phyloP scores from a whole-genome alignment of 2,113 vertebrate genomes.

The Nicator chloris region DNA sequence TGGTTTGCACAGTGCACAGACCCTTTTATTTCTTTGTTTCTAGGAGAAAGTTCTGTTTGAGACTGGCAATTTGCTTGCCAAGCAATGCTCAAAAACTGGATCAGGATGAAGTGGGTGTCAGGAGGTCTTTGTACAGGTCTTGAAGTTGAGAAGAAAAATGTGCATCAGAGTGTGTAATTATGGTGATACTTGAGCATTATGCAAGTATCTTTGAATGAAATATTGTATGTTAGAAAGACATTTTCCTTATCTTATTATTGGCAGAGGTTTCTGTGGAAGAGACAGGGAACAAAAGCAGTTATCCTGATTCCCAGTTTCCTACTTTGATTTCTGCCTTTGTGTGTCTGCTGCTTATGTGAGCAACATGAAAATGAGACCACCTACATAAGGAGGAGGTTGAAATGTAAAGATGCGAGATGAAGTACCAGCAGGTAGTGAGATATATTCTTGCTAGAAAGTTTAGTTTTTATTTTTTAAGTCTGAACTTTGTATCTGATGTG shows the following conservation, averaged over 20 bases:
- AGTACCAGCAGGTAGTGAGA: background rate
- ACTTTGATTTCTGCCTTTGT: background rate
- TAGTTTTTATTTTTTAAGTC: background rate
- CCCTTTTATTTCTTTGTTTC: background rate
- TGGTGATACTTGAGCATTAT: background rate
- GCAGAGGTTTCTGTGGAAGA: background rate
- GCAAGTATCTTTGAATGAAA: background rate
- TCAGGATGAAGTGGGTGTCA: background rate
- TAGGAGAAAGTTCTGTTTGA: background rate
- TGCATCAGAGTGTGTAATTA: background rate
- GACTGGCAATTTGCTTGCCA: background rate
- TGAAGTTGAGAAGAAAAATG: background rate
- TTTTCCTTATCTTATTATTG: background rate
- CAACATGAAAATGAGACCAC: background rate
- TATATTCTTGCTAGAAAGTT: background rate
- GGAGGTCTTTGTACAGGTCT: background rate
- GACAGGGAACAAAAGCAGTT: background rate
- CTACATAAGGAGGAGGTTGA: background rate
- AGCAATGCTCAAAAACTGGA: background rate
- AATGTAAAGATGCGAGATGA: background rate
- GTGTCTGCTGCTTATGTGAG: background rate
- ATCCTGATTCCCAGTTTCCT: background rate
- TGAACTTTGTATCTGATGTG: background rate
- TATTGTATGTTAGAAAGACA: background rate
- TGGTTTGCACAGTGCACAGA: background rate